Percentiles rank a stretch among this genome's conserved stretches.
Conservation (phyloP, 2,113 vertebrate species). For the Sialia sialis region DNA sequence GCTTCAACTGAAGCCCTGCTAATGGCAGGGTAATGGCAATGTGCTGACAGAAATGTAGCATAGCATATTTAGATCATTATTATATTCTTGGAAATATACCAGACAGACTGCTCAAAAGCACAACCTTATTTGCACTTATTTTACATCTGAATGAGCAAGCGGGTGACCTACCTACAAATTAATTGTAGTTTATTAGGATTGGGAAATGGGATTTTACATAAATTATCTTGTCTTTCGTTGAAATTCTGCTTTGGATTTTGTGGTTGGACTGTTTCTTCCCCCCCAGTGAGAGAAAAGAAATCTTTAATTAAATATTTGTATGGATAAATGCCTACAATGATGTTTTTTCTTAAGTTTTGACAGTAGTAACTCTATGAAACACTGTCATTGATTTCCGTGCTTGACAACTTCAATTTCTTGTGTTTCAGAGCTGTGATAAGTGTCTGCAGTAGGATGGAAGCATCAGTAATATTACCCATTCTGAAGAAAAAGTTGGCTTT, state of each 20-base stretch:
- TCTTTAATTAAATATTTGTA: neutral
- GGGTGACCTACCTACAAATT: neutral
- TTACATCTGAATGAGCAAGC: neutral
- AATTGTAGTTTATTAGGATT: neutral
- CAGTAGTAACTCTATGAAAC: neutral
- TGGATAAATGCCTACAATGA: neutral
- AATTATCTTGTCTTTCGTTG: neutral
- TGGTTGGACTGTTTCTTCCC: neutral
- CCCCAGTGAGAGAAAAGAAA: neutral
- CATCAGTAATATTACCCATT: conserved; percentile 87
- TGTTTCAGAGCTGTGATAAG: conserved; percentile 67
- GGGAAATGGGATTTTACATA: neutral
- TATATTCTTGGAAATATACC: neutral
- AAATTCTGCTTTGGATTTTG: neutral
- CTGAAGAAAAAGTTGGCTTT: conserved; percentile 97
- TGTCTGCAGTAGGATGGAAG: conserved; percentile 82
- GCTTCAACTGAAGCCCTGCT: neutral
- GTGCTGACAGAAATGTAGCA: neutral
- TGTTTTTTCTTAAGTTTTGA: neutral
- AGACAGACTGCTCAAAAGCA: neutral
- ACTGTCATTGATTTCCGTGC: neutral
- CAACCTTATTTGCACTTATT: neutral
- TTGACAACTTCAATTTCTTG: conserved; percentile 42
- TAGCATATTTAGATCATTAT: neutral
- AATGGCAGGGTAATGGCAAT: neutral